Conservation (phyloP, 1,140 invertebrate genomes). For the Caenorhabditis tropicalis region DNA sequence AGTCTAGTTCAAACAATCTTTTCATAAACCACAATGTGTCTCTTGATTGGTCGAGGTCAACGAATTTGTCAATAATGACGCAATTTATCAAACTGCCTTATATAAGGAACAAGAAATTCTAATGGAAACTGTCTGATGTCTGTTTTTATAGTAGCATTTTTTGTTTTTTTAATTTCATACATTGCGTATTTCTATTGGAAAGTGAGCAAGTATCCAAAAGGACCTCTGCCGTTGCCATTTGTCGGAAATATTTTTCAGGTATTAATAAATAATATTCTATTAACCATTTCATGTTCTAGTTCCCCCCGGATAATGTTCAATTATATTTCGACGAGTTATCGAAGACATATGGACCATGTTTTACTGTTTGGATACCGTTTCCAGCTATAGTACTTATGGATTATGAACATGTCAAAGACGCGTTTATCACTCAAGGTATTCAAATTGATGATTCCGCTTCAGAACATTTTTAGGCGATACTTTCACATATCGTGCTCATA, state of each 20-base stretch:
- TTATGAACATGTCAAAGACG: conserved; percentile 33
- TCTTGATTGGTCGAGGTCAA: conserved; percentile 2
- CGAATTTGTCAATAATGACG: conserved; percentile 3
- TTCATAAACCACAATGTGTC: conserved; percentile 24
- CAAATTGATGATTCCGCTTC: neutral
- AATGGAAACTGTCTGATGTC: neutral
- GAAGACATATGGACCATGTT: conserved; percentile 19
- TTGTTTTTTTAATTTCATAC: neutral
- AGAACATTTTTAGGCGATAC: neutral
- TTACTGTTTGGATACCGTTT: conserved; percentile 10
- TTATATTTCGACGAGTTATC: neutral
- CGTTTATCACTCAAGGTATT: conserved; percentile 3
- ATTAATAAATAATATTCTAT: no score
- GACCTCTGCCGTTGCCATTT: neutral
- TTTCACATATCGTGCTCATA: neutral
- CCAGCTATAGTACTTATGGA: neutral
- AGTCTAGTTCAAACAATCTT: conserved; percentile 15
- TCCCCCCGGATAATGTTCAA: conserved; percentile 22
- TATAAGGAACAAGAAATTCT: neutral
- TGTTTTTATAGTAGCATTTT: neutral
- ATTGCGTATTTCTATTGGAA: neutral
- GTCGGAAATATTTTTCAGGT: conserved; percentile 2
- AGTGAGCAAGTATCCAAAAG: conserved; percentile 4
- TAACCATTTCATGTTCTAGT: neutral
- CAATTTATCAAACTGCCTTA: conserved; percentile 25